Base-by-base conservation (phyloP, 2,888 invertebrate genomes). In the Athetis lepigone region DNA sequence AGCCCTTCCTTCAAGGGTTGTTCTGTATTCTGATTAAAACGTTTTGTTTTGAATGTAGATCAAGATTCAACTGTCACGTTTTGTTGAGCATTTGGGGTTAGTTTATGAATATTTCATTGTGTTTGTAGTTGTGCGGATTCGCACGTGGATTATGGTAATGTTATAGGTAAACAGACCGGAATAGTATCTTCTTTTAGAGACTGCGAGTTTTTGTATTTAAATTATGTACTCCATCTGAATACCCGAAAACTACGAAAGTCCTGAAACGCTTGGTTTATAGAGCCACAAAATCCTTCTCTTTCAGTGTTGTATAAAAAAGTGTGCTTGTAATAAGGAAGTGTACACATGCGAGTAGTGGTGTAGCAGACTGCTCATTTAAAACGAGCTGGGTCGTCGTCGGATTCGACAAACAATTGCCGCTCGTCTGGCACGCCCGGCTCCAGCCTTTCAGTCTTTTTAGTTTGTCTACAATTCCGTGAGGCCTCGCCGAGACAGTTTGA, bases 1-100 rank as follows among this genome's bases (percentile, higher is more conserved):
- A 80, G 75, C 79, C 75, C 80, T 80, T 75, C 49, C 66, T 83
- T 90, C 87, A 93, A 93, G 93, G 93, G 92, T 92, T 92, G 90
- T 86, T 85, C 86, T 89, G 85, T 89, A 74, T 78, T 82, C 64
- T 73, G 71, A 82, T 82, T 78, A 79, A 73, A 74, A 66, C 67
- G 68, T 71, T 79, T 80, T 79, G 79, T 80, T 80, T 70, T 69
- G 78, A 80, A 80, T 77, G 73, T 73, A 66, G 65, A 75, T 64
- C 80, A 65, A 63, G 68, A 76, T 58, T 47, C 60, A 67, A 66
- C 61, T 58, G 62, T 57, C 71, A 67, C 71, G 74, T 55, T 55
- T 69, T 65, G 71, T 64, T 71, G 62, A 67, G 52, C 63, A 51
- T 66, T 79, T 79, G 52, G 63, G 58, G 79, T 73, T 60, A 72